Evolutionary conservation across 2,113 vertebrate genomes (phyloP), one percentile per base, ranked within the genome.

Genomic region (Laticauda laticaudata): DNA sequence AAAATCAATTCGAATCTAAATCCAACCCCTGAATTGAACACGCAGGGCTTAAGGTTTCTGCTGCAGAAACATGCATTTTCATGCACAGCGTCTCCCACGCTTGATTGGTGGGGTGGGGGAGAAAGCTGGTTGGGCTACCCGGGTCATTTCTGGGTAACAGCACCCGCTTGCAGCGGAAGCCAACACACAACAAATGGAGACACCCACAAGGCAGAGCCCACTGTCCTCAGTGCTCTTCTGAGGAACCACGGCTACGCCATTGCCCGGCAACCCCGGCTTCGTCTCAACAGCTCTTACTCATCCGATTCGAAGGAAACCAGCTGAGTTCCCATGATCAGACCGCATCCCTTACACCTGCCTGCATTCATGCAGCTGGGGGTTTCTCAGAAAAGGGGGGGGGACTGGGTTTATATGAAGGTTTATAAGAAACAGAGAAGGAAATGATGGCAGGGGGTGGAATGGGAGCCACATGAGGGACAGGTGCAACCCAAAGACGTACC

Each of bases 311-410:
- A 93, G 91, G 91, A 86, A 89, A 64, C 39, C 93, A 57, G 85
- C n/a, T 34, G 9, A 34, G 91, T 86, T 61, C 55, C 69, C 55
- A 55, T 88, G 48, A 14, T 7, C 29, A 85, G 92, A 89, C 91
- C 93, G 4, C 87, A 86, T 20, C 87, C 69, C 69, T 48, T 6
- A 81, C 90, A 86, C 93, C 93, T 86, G 93, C 93, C 7, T 7
- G n/a, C 3, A 5, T 8, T 92, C 87, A 93, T 91, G 87, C 56
- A 86, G 39, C 20, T 1, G 15, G 69, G 3, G n/a, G 11, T 75
- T 93, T 93, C 93, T 92, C 69, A 93, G 93, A 93, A 93, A 86
- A 6, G 64, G 4, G 14, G 64, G 64, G 45, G 23, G 54, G 26
- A 48, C 11, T 5, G 53, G 43, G 9, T 18, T 61, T 1, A 10